phyloP scores from a whole-genome alignment of 2,113 vertebrate genomes.

The Aegithalos caudatus region DNA sequence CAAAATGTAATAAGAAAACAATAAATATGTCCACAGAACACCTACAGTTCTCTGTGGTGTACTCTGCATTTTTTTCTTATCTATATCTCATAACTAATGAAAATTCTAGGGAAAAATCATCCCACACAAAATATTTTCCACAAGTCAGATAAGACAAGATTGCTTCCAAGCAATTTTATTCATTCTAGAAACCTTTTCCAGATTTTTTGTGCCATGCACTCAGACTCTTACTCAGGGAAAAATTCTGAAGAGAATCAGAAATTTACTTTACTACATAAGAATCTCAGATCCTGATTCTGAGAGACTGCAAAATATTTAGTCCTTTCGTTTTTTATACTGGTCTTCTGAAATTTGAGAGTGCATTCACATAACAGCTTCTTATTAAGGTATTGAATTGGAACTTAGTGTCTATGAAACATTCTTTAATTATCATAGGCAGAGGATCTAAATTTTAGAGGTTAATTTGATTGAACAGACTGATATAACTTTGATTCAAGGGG shows the following conservation, averaged over 20 bases:
- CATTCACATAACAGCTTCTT: not conserved
- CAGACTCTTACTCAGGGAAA: not conserved
- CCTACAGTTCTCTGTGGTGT: not conserved
- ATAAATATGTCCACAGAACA: not conserved
- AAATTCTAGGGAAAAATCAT: not conserved
- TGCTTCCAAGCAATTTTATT: not conserved
- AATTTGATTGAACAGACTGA: slow-evolving; percentile 9
- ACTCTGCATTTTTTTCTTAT: not conserved
- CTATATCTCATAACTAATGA: not conserved
- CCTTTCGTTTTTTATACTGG: not conserved
- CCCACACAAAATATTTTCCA: not conserved
- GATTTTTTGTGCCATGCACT: not conserved
- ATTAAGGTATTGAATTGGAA: not conserved
- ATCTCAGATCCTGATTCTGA: not conserved
- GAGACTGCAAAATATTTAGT: not conserved
- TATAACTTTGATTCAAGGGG: not conserved
- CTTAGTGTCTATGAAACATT: not conserved
- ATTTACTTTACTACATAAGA: not conserved
- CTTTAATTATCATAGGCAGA: not conserved
- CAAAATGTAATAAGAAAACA: not conserved
- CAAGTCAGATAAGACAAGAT: not conserved
- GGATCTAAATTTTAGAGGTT: not conserved
- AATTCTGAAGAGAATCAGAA: not conserved
- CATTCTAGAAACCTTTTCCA: not conserved
- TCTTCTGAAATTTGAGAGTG: not conserved